These are phyloP conservation scores for Odocoileus hemionus DNA, from an alignment of 2,113 vertebrate genomes.

Conservation along the genomic window DNA sequence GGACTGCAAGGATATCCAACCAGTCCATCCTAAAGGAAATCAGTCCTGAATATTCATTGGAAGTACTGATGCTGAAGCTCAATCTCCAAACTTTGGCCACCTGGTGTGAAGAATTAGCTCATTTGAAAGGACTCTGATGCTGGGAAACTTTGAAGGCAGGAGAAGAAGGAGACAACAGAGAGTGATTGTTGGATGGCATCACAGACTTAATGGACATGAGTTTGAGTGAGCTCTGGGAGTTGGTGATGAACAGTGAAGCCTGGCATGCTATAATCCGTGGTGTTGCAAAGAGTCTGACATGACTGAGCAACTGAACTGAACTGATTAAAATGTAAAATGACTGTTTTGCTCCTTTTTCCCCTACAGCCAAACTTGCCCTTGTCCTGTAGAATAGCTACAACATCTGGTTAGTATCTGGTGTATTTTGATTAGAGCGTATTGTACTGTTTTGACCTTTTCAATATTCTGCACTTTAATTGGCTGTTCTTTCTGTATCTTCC, in stretches of 20 bases:
- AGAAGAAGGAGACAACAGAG: not conserved
- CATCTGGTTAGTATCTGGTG: not conserved
- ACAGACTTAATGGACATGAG: not conserved
- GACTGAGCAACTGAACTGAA: not conserved
- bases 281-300: not conserved
- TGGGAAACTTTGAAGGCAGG: not conserved
- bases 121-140: not conserved
- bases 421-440: not conserved
- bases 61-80: not conserved
- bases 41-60: not conserved
- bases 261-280: not conserved
- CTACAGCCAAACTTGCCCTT: not conserved
- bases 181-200: not conserved
- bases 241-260: not conserved
- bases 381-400: slow-evolving; percentile 16
- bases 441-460: slow-evolving; percentile 61
- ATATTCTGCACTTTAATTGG: slow-evolving; percentile 57
- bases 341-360: not conserved
- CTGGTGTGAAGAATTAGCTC: not conserved
- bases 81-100: not conserved
- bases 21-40: not conserved
- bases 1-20: not conserved
- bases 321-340: not conserved
- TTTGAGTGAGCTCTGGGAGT: not conserved
- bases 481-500: not conserved